phyloP scores from a whole-genome alignment of 1,140 invertebrate genomes.

The Tyrophagus putrescentiae region DNA sequence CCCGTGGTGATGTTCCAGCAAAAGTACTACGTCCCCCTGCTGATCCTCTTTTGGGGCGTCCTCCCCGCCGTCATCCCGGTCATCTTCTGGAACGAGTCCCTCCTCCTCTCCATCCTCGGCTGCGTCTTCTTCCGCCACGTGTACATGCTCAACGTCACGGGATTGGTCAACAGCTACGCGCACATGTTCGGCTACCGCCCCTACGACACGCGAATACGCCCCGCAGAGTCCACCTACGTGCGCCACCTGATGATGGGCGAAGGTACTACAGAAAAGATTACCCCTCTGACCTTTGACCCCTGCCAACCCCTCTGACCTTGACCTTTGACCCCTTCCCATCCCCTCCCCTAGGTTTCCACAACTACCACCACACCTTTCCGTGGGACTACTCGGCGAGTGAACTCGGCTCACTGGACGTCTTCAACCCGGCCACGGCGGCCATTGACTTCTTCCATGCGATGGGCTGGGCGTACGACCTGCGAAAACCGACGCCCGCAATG shows the following conservation, averaged over 20 bases:
- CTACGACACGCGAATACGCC: constrained; percentile 37
- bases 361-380: neutral
- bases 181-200: constrained; percentile 37
- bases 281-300: too few relatives aligned
- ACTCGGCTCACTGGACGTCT: neutral
- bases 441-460: neutral
- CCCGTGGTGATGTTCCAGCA: constrained; percentile 71
- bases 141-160: constrained; percentile 32
- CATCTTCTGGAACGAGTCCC: constrained; percentile 37
- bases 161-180: constrained; percentile 40
- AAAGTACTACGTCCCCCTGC: constrained; percentile 56
- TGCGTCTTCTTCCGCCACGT: constrained; percentile 36
- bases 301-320: too few relatives aligned
- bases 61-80: constrained; percentile 38
- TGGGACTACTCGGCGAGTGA: neutral
- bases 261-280: too few relatives aligned
- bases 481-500: too few relatives aligned
- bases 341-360: constrained; percentile 7
- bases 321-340: too few relatives aligned
- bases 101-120: constrained; percentile 35
- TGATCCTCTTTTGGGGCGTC: constrained; percentile 46
- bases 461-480: constrained; percentile 1
- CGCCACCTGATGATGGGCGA: neutral
- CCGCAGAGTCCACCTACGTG: constrained; percentile 30
- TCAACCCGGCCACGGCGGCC: constrained; percentile 3